A percentile compares a stretch with the other conserved stretches of the same genome.
phyloP scores from a whole-genome alignment of 2,888 invertebrate species.

The Conistra vaccinii region DNA sequence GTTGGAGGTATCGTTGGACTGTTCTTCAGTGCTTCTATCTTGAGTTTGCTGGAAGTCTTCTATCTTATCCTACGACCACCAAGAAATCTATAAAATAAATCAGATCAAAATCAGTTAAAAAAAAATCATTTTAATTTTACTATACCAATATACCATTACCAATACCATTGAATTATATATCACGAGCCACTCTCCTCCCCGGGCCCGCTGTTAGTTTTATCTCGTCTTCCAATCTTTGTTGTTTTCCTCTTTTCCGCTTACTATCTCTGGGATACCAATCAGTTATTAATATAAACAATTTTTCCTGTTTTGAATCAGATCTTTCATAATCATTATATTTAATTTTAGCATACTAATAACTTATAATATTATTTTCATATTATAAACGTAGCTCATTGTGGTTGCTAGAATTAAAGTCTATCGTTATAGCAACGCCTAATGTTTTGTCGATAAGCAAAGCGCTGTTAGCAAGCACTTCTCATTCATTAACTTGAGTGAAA shows the following conservation, averaged over 20 bases:
- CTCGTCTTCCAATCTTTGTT: too few relatives aligned
- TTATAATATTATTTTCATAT: not conserved
- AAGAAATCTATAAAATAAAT: constrained; percentile 6
- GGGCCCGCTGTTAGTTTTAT: too few relatives aligned
- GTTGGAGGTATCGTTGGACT: constrained; percentile 91
- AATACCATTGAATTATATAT: too few relatives aligned
- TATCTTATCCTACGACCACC: constrained; percentile 81
- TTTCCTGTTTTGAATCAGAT: too few relatives aligned
- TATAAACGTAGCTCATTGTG: not conserved
- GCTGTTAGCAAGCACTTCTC: not conserved
- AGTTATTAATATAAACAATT: too few relatives aligned
- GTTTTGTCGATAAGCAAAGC: constrained; percentile 52
- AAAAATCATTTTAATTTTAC: not conserved
- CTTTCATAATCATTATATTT: not conserved
- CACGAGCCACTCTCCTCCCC: too few relatives aligned
- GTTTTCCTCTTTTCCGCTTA: too few relatives aligned
- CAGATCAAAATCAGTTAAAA: too few relatives aligned
- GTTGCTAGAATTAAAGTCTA: constrained; percentile 8
- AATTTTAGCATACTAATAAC: not conserved
- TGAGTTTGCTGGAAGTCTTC: constrained; percentile 91
- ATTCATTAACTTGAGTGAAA: not conserved
- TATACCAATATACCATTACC: too few relatives aligned
- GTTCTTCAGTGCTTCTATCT: constrained; percentile 91
- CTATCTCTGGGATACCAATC: too few relatives aligned
- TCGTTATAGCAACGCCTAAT: constrained; percentile 50